phyloP scores from a whole-genome alignment of 1,140 invertebrate genomes.

The Drosophila nebulosa region DNA sequence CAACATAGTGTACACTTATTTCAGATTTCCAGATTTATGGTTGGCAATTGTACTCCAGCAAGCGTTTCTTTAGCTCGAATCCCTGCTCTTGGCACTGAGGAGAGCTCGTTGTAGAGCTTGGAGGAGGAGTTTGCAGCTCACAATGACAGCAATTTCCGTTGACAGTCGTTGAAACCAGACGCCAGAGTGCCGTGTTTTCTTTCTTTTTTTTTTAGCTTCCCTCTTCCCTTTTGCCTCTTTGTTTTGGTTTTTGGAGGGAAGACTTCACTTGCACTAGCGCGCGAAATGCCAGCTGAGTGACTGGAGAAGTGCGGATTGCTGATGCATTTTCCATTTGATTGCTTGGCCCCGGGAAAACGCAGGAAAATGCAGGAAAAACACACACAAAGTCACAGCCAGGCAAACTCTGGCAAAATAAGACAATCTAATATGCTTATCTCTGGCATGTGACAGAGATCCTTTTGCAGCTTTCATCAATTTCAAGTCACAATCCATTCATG shows the following conservation, averaged over 20 bases:
- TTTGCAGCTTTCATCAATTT: constrained; percentile 62
- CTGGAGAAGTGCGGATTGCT: constrained; percentile 41
- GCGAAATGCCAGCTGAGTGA: constrained; percentile 24
- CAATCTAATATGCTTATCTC: constrained; percentile 39
- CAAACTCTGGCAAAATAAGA: constrained; percentile 15
- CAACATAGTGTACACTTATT: constrained; percentile 67
- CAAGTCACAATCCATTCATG: constrained; percentile 32
- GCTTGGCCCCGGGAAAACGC: constrained; percentile 30
- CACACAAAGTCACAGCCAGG: constrained; percentile 12
- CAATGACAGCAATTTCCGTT: constrained; percentile 69
- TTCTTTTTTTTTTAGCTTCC: background rate
- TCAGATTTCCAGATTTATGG: constrained; percentile 72
- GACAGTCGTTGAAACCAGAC: constrained; percentile 50
- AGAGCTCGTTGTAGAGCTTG: too few species aligned
- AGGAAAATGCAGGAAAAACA: constrained; percentile 18
- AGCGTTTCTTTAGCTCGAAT: constrained; percentile 13
- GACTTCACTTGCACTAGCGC: constrained; percentile 65
- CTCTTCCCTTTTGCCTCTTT: constrained; percentile 8
- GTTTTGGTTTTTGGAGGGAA: constrained; percentile 19
- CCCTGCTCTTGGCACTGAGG: constrained; percentile 24
- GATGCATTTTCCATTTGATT: constrained; percentile 74
- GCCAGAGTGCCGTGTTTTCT: constrained; percentile 33
- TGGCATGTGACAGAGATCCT: constrained; percentile 16
- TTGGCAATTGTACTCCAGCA: constrained; percentile 23
- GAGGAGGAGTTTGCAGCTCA: background rate